phyloP scores from a whole-genome alignment of 2,113 vertebrate species.

The Sinocyclocheilus maitianheensis region DNA sequence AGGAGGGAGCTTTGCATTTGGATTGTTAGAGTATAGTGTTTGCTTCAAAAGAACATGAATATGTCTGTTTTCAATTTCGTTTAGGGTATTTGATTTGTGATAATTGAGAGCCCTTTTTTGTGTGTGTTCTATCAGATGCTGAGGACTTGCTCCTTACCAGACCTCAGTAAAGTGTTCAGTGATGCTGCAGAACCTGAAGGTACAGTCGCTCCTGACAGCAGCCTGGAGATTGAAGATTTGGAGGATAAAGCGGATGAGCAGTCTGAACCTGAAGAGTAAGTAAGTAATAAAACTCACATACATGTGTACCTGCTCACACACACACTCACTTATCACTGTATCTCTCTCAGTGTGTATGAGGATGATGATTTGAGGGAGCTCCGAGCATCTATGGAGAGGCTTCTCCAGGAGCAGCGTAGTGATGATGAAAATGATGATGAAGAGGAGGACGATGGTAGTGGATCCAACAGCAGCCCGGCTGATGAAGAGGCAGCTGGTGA shows the following conservation, averaged over 20 bases:
- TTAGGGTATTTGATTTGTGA: neutral
- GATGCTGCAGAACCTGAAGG: constrained; percentile 75
- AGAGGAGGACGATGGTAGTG: constrained; percentile 68
- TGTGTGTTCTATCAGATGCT: constrained; percentile 81
- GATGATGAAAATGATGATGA: constrained; percentile 71
- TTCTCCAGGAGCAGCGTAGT: constrained; percentile 85
- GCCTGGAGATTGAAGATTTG: constrained; percentile 85
- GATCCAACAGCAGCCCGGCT: constrained; percentile 69
- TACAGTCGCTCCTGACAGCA: constrained; percentile 73
- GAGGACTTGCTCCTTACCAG: constrained; percentile 93
- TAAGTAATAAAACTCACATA: constrained; percentile 49
- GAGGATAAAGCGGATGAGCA: constrained; percentile 89
- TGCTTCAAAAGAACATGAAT: neutral
- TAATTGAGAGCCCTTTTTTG: neutral
- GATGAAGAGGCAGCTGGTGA: constrained; percentile 58
- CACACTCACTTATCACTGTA: neutral
- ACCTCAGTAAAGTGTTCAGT: constrained; percentile 87
- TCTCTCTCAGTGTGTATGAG: constrained; percentile 80
- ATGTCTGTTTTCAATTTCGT: too few species aligned
- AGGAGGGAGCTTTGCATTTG: neutral
- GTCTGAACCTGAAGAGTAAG: constrained; percentile 87
- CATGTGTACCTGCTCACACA: neutral
- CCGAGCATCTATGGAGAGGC: constrained; percentile 90
- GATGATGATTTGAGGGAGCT: constrained; percentile 90
- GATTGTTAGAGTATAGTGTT: too few species aligned